A percentile compares a stretch with the other conserved stretches of the same genome.
Conservation (phyloP, 2,113 vertebrate species). For the Chloebia gouldiae region DNA sequence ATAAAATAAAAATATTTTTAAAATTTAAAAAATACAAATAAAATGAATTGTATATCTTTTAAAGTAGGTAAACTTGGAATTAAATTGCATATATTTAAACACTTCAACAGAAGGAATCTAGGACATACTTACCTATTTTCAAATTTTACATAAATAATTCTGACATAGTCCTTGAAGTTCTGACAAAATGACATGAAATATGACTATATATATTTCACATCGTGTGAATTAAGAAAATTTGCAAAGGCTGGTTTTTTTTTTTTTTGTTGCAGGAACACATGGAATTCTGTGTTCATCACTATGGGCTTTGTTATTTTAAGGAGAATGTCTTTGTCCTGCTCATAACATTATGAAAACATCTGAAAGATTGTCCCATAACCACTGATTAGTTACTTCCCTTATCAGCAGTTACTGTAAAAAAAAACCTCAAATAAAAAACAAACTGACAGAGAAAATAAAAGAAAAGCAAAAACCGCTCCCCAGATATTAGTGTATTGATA, state of each 20-base stretch:
- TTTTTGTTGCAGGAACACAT: not conserved
- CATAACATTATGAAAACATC: not conserved
- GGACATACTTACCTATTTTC: not conserved
- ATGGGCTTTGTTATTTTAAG: not conserved
- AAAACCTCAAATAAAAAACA: not conserved
- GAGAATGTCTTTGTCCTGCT: not conserved
- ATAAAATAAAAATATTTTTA: not conserved
- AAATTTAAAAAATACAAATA: not conserved
- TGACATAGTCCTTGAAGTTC: not conserved
- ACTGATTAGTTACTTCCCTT: not conserved
- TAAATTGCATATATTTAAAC: not conserved
- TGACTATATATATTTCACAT: not conserved
- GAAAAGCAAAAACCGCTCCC: rapidly evolving
- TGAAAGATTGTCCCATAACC: not conserved
- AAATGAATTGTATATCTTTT: not conserved
- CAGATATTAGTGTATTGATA: not conserved
- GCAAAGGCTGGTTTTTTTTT: not conserved
- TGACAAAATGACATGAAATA: not conserved
- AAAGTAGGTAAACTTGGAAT: not conserved
- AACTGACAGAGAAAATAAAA: not conserved
- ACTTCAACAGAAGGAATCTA: not conserved
- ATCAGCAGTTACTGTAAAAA: not conserved
- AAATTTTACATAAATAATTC: not conserved
- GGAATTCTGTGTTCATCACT: not conserved
- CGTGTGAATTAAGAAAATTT: not conserved